Base-by-base conservation (phyloP, 2,888 invertebrate species). In the Harmothoe impar region DNA sequence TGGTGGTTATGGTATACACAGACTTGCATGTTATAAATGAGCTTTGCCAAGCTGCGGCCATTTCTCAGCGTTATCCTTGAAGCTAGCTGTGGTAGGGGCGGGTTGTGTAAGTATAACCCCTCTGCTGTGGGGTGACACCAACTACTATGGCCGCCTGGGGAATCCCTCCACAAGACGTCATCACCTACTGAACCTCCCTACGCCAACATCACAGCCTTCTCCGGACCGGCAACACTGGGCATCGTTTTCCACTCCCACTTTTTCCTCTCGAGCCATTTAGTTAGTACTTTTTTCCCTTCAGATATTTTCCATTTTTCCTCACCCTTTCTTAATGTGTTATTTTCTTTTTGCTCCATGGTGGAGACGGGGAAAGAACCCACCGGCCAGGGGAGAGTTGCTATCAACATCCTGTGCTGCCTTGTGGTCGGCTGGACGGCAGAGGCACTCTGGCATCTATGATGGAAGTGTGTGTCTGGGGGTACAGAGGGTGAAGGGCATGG, bases 111-210 rank as follows among this genome's bases (percentile, higher is more conserved):
- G 62, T 62, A 15, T 62, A 62, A 62, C 62, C 62, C 62, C 62
- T n/a, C 7, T n/a, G 62, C 62, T 43, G 43, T 43, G n/a, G 62
- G 62, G 62, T 15, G 62, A 62, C 62, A 20, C 62, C 62, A 62
- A 7, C n/a, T 62, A 62, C 62, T n/a, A 62, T n/a, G 23, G 23
- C 7, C 7, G 23, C 62, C 20, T n/a, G n/a, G 62, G n/a, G 62
- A 62, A 62, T 5, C 62, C 62, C 62, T 62, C 20, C 23, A n/a
- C 20, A n/a, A 62, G 62, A 62, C 62, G n/a, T 62, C 62, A 62
- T 62, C 62, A 62, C 62, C 62, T 62, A 62, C 62, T 62, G 62
- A 62, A 62, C 62, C 62, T 7, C 62, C 77, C 77, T 25, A 77
- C 77, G 7, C 77, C 25, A 15, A 77, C 31, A 15, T 77, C 77